These are phyloP conservation scores for Volucella inflata DNA, from an alignment of 2,888 invertebrate genomes.

Conservation along the genomic window DNA sequence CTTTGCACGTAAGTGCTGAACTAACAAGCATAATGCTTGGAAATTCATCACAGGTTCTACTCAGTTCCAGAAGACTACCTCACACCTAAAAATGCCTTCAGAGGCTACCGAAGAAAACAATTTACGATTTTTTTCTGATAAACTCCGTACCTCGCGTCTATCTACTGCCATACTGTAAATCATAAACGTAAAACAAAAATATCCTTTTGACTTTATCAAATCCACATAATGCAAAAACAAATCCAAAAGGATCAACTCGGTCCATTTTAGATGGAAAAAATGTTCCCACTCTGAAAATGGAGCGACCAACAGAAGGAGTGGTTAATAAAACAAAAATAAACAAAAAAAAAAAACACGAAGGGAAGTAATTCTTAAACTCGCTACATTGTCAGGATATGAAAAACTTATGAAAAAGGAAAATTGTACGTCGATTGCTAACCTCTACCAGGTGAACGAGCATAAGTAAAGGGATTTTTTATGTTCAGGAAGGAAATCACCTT, in stretches of 20 bases:
- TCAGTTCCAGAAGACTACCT: too few species aligned
- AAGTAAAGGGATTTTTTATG: conserved; percentile 52
- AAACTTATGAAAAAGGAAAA: conserved; percentile 20
- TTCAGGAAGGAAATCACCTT: conserved; percentile 48
- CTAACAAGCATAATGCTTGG: too few species aligned
- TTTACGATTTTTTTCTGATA: too few species aligned
- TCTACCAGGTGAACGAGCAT: conserved; percentile 48
- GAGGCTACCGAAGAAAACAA: too few species aligned
- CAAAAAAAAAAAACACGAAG: too few species aligned
- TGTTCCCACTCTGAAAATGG: conserved; percentile 22
- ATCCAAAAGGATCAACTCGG: conserved; percentile 34
- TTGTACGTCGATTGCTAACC: conserved; percentile 28
- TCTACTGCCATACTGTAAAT: not conserved
- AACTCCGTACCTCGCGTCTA: not conserved
- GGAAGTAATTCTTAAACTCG: conserved; percentile 13
- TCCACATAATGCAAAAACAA: conserved; percentile 15
- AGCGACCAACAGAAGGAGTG: conserved; percentile 32
- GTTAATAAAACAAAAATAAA: not conserved
- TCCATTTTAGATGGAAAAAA: conserved; percentile 9
- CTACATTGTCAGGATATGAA: conserved; percentile 28
- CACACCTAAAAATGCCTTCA: too few species aligned
- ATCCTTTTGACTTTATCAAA: not conserved
- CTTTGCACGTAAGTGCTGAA: too few species aligned
- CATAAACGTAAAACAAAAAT: conserved; percentile 4
- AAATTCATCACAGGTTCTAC: too few species aligned